Evolutionary conservation across 2,113 vertebrate genomes (phyloP).

Genomic region (Phrynocephalus versicolor): DNA sequence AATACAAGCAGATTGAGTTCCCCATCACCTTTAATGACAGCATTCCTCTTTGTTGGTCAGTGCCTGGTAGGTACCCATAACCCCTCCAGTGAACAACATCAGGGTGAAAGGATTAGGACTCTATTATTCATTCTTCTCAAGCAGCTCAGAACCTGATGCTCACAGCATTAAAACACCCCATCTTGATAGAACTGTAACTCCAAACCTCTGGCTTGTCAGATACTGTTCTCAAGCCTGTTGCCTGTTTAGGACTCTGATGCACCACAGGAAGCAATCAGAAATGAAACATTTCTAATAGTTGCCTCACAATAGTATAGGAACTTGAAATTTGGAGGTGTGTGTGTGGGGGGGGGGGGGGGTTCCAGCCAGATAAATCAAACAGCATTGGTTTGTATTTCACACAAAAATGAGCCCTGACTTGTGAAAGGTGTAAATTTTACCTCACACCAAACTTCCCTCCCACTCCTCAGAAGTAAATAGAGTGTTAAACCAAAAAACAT

Average conservation of each 20-base stretch:
- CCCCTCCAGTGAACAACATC: background rate
- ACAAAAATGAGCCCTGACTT: background rate
- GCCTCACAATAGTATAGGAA: too few relatives aligned
- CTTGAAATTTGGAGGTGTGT: too few relatives aligned
- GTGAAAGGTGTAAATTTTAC: too few relatives aligned
- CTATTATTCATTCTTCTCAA: background rate
- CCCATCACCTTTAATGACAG: too few relatives aligned
- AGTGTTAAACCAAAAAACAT: too few relatives aligned
- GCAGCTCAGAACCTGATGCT: background rate
- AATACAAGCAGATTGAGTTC: too few relatives aligned
- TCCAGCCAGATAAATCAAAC: background rate
- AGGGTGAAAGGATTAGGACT: background rate
- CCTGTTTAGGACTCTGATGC: background rate
- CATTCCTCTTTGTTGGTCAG: too few relatives aligned
- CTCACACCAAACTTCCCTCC: too few relatives aligned
- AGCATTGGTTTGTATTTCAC: background rate
- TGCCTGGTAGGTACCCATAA: background rate
- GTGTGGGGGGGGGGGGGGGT: too few relatives aligned
- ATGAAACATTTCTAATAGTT: background rate
- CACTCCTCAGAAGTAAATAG: too few relatives aligned
- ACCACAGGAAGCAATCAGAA: background rate
- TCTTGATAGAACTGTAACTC: background rate
- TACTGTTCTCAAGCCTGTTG: background rate
- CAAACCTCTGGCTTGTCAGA: background rate
- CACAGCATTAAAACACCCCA: background rate